Evolutionary conservation across 1,140 invertebrate genomes (phyloP).

Genomic region (Meloidogyne floridensis): DNA sequence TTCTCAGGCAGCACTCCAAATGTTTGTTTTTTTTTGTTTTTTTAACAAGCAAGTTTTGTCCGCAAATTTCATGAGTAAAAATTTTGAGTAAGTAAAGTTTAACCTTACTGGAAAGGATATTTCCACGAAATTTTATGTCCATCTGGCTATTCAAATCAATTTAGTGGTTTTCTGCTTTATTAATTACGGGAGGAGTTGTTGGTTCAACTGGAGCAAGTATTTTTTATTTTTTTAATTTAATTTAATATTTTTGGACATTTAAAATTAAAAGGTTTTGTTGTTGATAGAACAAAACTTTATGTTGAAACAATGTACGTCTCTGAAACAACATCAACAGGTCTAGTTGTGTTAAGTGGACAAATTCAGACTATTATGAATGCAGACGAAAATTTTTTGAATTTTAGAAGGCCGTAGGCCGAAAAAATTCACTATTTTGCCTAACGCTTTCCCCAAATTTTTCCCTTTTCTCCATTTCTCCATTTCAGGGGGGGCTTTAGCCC

Average conservation of each 20-base stretch:
- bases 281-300: conserved; percentile 61
- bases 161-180: conserved; percentile 57
- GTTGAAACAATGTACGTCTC: conserved; percentile 65
- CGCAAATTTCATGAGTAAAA: too few species aligned
- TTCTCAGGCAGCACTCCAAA: too few species aligned
- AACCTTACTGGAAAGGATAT: too few species aligned
- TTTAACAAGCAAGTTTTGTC: too few species aligned
- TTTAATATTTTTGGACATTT: conserved; percentile 14
- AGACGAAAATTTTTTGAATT: too few species aligned
- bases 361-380: conserved; percentile 52
- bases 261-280: conserved; percentile 54
- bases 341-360: conserved; percentile 62
- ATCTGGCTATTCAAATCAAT: conserved; percentile 59
- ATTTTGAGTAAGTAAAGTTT: too few species aligned
- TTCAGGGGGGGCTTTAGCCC: conserved; percentile 21
- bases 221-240: conserved; percentile 1
- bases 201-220: conserved; percentile 57
- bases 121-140: conserved; percentile 50
- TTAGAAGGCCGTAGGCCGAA: conserved; percentile 51
- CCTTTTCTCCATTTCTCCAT: too few species aligned
- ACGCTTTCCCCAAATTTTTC: too few species aligned
- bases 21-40: too few species aligned
- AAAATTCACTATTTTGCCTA: too few species aligned
- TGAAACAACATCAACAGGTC: conserved; percentile 64
- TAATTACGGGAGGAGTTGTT: conserved; percentile 64